Conservation (phyloP, 2,113 vertebrate species). For the Phodopus roborovskii region DNA sequence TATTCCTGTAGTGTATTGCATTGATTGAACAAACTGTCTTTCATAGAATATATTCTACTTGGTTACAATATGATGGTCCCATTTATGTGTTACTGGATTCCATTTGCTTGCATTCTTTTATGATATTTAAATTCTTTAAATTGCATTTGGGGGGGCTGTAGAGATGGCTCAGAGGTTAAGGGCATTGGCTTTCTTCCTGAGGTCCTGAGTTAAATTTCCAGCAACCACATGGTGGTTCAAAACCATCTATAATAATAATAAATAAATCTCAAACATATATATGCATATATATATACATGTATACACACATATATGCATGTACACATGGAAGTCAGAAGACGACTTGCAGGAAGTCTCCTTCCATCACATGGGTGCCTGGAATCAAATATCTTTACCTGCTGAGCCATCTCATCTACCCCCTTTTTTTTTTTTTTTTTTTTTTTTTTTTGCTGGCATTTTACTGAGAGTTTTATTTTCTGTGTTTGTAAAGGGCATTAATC, state of each 20-base stretch:
- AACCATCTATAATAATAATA: background rate
- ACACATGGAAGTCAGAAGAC: background rate
- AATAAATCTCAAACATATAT: background rate
- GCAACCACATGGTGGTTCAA: background rate
- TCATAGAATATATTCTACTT: background rate
- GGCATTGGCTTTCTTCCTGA: no score
- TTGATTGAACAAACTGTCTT: background rate
- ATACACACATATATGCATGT: no score
- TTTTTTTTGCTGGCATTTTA: background rate
- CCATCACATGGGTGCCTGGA: background rate
- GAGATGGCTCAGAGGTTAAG: background rate
- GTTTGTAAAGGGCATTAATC: background rate
- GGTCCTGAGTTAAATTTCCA: background rate
- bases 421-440: background rate
- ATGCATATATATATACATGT: no score
- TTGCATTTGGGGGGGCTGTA: background rate
- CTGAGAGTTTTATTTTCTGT: background rate
- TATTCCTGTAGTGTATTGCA: background rate
- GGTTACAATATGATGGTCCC: background rate
- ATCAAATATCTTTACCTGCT: background rate
- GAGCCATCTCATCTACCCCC: background rate
- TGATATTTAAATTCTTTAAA: background rate
- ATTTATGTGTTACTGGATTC: constrained; percentile 14
- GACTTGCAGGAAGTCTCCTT: background rate
- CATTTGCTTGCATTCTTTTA: background rate